phyloP scores from a whole-genome alignment of 2,888 invertebrate species.

The Dicyrtoma fusca region DNA sequence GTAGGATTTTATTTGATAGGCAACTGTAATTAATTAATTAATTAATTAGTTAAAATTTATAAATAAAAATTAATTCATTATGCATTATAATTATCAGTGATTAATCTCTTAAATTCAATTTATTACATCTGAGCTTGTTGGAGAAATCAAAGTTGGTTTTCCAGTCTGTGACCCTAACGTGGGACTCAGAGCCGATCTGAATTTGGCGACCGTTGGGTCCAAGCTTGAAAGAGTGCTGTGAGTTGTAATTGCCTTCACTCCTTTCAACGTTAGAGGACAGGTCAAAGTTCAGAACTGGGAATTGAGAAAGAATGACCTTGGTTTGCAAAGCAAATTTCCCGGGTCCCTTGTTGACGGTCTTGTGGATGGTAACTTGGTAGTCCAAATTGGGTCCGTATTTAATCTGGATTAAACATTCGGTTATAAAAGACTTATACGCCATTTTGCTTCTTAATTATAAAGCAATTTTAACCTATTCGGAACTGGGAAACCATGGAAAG shows the following conservation, averaged over 20 bases:
- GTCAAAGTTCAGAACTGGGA: conserved; percentile 20
- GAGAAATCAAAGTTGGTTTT: conserved; percentile 14
- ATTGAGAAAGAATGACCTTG: conserved; percentile 11
- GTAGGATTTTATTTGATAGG: conserved; percentile 16
- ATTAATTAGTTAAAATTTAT: no score
- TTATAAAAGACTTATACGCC: no score
- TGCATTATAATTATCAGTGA: no score
- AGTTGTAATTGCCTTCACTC: conserved; percentile 14
- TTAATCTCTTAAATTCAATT: no score
- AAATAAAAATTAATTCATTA: no score
- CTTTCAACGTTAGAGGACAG: neutral
- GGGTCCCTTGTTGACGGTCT: neutral
- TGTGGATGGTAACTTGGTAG: conserved; percentile 21
- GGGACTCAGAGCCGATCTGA: no score
- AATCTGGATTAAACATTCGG: no score
- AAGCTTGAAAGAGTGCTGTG: conserved; percentile 11
- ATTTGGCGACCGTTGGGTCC: neutral
- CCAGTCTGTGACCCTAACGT: no score
- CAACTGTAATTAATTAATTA: no score
- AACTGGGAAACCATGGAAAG: no score
- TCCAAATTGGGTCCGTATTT: conserved; percentile 18
- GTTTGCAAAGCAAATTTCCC: neutral
- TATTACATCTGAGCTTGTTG: conserved; percentile 25
- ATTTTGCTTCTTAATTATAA: no score
- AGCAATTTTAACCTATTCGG: no score